These are phyloP conservation scores for Hedychridium roseum DNA, from an alignment of 2,888 invertebrate genomes.

Conservation along the genomic window DNA sequence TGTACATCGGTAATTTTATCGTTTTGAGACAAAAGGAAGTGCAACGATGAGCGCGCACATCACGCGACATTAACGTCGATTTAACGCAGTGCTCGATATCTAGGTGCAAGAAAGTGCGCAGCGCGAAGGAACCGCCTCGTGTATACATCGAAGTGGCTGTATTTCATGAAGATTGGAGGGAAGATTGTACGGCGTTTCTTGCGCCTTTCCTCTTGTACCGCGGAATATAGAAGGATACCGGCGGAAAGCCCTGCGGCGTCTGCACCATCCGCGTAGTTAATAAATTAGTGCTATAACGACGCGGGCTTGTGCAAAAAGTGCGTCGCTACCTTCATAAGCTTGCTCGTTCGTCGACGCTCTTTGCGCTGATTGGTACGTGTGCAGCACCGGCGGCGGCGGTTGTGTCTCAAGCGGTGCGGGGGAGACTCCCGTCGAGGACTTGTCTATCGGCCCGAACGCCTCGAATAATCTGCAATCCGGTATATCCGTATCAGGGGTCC, in stretches of 20 bases:
- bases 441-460: no score
- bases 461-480: conserved; percentile 27
- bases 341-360: no score
- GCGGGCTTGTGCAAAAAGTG: no score
- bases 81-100: no score
- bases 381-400: no score
- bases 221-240: conserved; percentile 18
- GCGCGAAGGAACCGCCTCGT: conserved; percentile 28
- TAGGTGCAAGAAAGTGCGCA: conserved; percentile 34
- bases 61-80: no score
- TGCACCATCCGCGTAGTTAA: conserved; percentile 36
- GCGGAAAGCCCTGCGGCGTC: no score
- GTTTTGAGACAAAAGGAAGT: no score
- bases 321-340: conserved; percentile 33
- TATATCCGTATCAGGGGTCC: conserved; percentile 30
- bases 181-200: conserved; percentile 36
- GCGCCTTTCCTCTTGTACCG: no score
- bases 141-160: conserved; percentile 22
- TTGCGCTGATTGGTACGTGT: no score
- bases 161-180: conserved; percentile 31
- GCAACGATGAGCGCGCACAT: no score
- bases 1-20: no score
- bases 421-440: conserved; percentile 20
- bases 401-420: conserved; percentile 4
- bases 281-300: conserved; percentile 40